Evolutionary conservation across 2,113 vertebrate genomes (phyloP).

Genomic region (Anoplopoma fimbria): DNA sequence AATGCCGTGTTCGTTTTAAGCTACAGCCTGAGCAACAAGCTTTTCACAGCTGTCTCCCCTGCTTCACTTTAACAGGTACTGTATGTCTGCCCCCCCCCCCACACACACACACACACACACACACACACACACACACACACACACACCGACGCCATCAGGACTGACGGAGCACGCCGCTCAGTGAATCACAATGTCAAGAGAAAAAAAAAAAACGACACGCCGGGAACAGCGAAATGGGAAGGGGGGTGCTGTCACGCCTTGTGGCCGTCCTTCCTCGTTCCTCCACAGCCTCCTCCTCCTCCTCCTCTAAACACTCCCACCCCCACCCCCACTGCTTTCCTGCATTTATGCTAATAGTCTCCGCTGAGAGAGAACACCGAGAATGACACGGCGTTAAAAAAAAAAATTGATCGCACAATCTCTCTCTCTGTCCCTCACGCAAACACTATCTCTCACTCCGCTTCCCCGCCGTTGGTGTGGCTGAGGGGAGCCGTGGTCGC

Average conservation of each 20-base stretch:
- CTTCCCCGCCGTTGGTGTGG: background rate
- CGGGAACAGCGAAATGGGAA: constrained; percentile 61
- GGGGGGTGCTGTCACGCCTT: constrained; percentile 68
- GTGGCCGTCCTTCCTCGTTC: constrained; percentile 69
- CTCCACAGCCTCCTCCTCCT: constrained; percentile 25
- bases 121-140: too few species aligned
- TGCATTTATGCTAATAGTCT: constrained; percentile 70
- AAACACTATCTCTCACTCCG: constrained; percentile 32
- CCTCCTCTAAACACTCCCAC: background rate
- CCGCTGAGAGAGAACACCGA: constrained; percentile 44
- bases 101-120: too few species aligned
- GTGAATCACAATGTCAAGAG: constrained; percentile 74
- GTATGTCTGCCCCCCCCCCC: constrained; percentile 64
- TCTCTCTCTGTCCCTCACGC: constrained; percentile 51
- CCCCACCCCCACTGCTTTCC: background rate
- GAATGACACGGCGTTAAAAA: constrained; percentile 56
- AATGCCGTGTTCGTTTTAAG: constrained; percentile 65
- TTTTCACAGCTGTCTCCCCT: constrained; percentile 75
- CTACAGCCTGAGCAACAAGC: constrained; percentile 72
- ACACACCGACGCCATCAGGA: constrained; percentile 50
- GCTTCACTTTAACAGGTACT: constrained; percentile 77
- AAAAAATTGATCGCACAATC: constrained; percentile 66
- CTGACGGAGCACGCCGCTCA: constrained; percentile 56
- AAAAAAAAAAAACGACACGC: constrained; percentile 52
- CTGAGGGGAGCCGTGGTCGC: constrained; percentile 31